Percentiles rank a stretch among this genome's conserved stretches.
Evolutionary conservation across 2,888 invertebrate genomes (phyloP).

Genomic region (Strigamia crassipes): DNA sequence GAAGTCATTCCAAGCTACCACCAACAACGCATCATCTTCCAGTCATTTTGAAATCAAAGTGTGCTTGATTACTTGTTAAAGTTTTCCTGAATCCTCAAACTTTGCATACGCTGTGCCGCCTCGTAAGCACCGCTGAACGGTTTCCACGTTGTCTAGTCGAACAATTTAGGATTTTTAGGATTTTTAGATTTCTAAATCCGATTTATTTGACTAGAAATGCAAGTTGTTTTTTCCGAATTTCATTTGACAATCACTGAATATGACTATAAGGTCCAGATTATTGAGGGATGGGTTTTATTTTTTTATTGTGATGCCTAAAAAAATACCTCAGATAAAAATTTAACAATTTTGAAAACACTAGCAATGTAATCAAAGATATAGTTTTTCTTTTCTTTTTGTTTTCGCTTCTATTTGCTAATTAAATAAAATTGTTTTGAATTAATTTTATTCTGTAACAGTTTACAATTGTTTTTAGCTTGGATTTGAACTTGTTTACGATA

Average conservation of each 20-base stretch:
- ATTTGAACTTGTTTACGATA: not conserved
- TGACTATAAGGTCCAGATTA: not conserved
- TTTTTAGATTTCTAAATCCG: not conserved
- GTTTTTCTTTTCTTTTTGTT: not conserved
- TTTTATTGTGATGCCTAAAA: not conserved
- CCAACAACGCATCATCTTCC: slow-evolving; percentile 32
- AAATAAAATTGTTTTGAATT: not conserved
- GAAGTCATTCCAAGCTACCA: slow-evolving; percentile 33
- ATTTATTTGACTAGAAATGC: not conserved
- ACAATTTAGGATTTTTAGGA: not conserved
- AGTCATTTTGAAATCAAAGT: slow-evolving; percentile 12
- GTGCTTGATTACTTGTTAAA: not conserved
- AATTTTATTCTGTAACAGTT: not conserved
- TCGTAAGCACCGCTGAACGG: not conserved
- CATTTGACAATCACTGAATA: not conserved
- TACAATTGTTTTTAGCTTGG: not conserved
- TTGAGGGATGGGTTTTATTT: not conserved
- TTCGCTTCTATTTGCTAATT: not conserved
- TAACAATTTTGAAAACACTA: not conserved
- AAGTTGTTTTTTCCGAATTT: not conserved
- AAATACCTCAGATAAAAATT: slow-evolving; percentile 2
- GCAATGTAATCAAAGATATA: not conserved
- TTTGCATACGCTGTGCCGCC: not conserved
- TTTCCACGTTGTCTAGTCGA: slow-evolving; percentile 21
- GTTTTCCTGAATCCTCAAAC: not conserved